Evolutionary conservation across 2,888 invertebrate genomes (phyloP), one percentile per base, ranked within the genome.

Genomic region (Vannuccia rotundouncinata): DNA sequence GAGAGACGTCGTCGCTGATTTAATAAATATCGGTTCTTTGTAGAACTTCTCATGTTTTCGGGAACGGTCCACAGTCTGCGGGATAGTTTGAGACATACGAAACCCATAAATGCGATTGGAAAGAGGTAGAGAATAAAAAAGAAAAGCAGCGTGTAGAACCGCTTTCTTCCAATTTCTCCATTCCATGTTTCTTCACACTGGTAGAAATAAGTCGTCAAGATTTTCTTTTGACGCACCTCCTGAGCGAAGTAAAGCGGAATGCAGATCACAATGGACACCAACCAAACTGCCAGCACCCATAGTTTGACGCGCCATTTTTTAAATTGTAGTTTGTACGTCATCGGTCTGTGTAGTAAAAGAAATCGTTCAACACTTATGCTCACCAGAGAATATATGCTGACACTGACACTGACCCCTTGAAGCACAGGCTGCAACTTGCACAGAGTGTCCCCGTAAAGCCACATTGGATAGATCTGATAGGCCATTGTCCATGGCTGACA

Each of bases 101-200:
- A 31, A 17, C 31, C 31, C 77, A 77, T 77, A n/a, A 31, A 77
- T 30, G 27, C 29, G 17, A 77, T n/a, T 10, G 77, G 77, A 31
- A 77, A 31, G 27, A 77, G 27, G 25, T 77, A 77, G 1, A 77
- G 27, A 31, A 77, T 31, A 25, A 77, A 77, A n/a, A 77, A 77
- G 10, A 45, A 77, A 1, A 77, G 31, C 10, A 77, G 45, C 1
- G 77, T 77, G 27, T 77, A 77, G 45, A 77, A 31, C 77, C n/a
- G 31, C 25, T 77, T 77, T 17, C 45, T 27, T 31, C 5, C 2
- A 27, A 31, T 31, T 22, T 77, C 45, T 17, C 77, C 77, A 45
- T 31, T 31, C 77, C 77, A 77, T 10, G 77, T 77, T 59, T 77
- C 77, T 77, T 77, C 45, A 31, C 77, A 77, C 45, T 77, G 77